A percentile compares a stretch with the other conserved stretches of the same genome.
Conservation (phyloP, 2,888 invertebrate species). For the Muschampia plurimacula region DNA sequence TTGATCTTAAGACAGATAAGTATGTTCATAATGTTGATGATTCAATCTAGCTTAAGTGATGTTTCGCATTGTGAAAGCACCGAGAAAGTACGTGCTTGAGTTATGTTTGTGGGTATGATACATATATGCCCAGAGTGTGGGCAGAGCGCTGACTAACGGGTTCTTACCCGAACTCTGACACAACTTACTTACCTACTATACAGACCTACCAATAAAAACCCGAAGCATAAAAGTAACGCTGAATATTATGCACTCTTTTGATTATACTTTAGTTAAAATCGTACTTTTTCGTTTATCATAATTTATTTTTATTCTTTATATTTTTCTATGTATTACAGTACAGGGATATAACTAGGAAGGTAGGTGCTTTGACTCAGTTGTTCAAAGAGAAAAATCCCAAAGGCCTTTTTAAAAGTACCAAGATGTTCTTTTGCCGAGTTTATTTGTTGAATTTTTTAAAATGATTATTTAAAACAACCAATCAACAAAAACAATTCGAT, state of each 20-base stretch:
- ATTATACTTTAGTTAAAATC: too few relatives aligned
- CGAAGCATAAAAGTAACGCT: not conserved
- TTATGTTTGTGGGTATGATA: constrained; percentile 38
- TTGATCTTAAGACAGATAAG: not conserved
- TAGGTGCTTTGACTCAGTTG: too few relatives aligned
- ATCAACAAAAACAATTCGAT: too few relatives aligned
- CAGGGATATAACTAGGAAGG: too few relatives aligned
- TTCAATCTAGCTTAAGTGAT: not conserved
- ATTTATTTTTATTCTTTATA: too few relatives aligned
- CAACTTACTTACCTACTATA: constrained; percentile 36
- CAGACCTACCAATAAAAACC: not conserved
- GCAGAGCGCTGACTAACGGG: constrained; percentile 62
- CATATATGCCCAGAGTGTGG: constrained; percentile 16
- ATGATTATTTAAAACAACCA: too few relatives aligned
- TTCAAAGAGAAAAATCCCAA: too few relatives aligned
- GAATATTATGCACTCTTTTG: not conserved
- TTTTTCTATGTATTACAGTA: too few relatives aligned
- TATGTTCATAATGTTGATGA: not conserved
- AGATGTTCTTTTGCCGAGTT: too few relatives aligned
- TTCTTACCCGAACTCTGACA: constrained; percentile 60
- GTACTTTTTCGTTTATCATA: too few relatives aligned
- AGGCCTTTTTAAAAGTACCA: too few relatives aligned
- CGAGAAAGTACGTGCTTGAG: constrained; percentile 42
- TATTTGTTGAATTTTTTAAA: too few relatives aligned
- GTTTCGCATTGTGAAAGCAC: constrained; percentile 28